These are phyloP conservation scores for Choloepus hoffmanni DNA, from an alignment of 2,113 vertebrate genomes.

Conservation along the genomic window DNA sequence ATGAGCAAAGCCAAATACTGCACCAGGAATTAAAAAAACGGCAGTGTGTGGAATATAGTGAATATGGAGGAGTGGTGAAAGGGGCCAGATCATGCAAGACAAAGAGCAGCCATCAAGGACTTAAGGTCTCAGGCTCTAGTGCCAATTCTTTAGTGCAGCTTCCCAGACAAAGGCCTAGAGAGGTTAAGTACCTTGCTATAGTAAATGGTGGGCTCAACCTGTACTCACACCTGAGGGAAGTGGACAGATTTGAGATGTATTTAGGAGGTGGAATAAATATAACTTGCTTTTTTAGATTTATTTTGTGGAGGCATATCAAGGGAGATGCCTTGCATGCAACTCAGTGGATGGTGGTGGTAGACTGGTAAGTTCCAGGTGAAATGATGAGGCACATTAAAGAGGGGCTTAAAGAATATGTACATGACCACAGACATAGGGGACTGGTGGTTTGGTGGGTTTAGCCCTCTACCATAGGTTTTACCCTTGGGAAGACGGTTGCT, in stretches of 20 bases:
- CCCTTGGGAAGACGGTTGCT: too few relatives aligned
- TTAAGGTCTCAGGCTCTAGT: neutral
- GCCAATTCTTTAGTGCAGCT: neutral
- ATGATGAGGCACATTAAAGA: neutral
- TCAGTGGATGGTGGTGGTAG: neutral
- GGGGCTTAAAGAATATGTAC: neutral
- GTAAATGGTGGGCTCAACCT: neutral
- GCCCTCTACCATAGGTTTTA: too few relatives aligned
- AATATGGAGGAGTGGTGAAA: neutral
- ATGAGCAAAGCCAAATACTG: conserved; percentile 17
- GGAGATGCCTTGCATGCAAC: neutral
- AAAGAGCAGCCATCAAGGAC: neutral
- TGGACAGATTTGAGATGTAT: neutral
- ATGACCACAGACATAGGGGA: too few relatives aligned
- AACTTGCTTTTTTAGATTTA: neutral
- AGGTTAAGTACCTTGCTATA: neutral
- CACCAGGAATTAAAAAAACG: conserved; percentile 25
- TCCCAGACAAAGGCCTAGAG: neutral
- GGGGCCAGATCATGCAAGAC: neutral
- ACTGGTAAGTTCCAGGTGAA: neutral
- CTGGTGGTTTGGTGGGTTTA: too few relatives aligned
- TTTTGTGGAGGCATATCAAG: neutral
- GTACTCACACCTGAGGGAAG: neutral
- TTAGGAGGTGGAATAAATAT: conserved; percentile 8
- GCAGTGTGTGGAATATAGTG: neutral